These are phyloP conservation scores for Muscidifurax raptorellus DNA, from an alignment of 1,140 invertebrate genomes.

Conservation along the genomic window DNA sequence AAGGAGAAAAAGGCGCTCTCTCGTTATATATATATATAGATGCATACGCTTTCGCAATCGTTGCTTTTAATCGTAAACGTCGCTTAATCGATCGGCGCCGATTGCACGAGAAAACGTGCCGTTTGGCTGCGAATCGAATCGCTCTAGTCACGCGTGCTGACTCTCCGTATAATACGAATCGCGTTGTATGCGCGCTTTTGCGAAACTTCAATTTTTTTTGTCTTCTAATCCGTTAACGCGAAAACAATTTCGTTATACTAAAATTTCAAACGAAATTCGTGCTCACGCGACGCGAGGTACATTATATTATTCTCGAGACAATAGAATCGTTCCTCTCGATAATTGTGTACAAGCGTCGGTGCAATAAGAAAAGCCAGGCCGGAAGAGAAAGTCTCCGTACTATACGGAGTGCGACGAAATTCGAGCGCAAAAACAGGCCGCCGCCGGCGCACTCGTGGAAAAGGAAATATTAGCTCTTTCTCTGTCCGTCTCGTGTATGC, in stretches of 20 bases:
- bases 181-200: too few species aligned
- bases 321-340: background rate
- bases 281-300: background rate
- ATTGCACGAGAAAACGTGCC: background rate
- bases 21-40: background rate
- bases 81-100: background rate
- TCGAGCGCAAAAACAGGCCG: constrained; percentile 11
- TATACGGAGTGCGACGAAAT: constrained; percentile 18
- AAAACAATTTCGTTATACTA: background rate
- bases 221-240: too few species aligned
- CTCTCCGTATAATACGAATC: background rate
- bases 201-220: background rate
- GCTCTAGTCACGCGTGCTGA: background rate
- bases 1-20: background rate
- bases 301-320: background rate
- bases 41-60: background rate
- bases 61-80: constrained; percentile 19
- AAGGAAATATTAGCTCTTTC: background rate
- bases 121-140: background rate
- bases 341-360: background rate
- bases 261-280: background rate
- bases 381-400: constrained; percentile 42
- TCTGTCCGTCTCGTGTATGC: background rate
- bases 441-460: background rate
- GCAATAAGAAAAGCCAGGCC: constrained; percentile 19